Evolutionary conservation across 2,888 invertebrate species (phyloP), one percentile per base, ranked within the genome.

Genomic region (Hirtodrosophila trivittata): DNA sequence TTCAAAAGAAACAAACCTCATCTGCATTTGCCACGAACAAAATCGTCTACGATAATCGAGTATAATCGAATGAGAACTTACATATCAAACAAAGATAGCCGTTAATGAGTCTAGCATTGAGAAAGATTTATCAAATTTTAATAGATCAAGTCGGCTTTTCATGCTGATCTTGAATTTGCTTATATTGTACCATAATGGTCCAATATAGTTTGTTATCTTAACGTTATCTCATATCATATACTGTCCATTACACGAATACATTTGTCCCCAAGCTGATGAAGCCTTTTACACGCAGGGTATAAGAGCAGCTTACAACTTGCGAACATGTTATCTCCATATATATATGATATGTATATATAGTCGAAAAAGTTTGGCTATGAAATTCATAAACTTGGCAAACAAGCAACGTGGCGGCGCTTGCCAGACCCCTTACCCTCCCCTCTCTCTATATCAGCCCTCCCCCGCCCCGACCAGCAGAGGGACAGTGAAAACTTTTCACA

Each of bases 351-450:
- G 18, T 21, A 21, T 21, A 21, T 21, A 21, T 2, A 21, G 74
- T 51, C 71, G 68, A 65, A 84, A 82, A 83, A 83, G 57, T 83
- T 82, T 86, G 59, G 70, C 86, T 73, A 86, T 81, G 87, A 86
- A 82, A 82, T 77, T 84, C 73, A 82, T 84, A 83, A 86, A 86
- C 87, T 83, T 84, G 77, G 66, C 72, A 72, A 72, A 81, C 76
- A 82, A 72, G 72, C 65, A 59, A 66, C 39, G 30, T 49, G 50
- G 35, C 45, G 49, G 60, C 66, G 50, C 62, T 46, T 54, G 51
- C 38, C 26, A n/a, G 25, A 14, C 35, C 18, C 26, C 7, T 7
- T 2, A 1, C 6, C n/a, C 18, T 14, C 12, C 39, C 16, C 6
- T 25, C 9, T 3, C n/a, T 28, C 10, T 13, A 1, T 7, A 7